Evolutionary conservation across 2,113 vertebrate species (phyloP), one percentile per base, ranked within the genome.

Genomic region (Leptobrachium leishanense): DNA sequence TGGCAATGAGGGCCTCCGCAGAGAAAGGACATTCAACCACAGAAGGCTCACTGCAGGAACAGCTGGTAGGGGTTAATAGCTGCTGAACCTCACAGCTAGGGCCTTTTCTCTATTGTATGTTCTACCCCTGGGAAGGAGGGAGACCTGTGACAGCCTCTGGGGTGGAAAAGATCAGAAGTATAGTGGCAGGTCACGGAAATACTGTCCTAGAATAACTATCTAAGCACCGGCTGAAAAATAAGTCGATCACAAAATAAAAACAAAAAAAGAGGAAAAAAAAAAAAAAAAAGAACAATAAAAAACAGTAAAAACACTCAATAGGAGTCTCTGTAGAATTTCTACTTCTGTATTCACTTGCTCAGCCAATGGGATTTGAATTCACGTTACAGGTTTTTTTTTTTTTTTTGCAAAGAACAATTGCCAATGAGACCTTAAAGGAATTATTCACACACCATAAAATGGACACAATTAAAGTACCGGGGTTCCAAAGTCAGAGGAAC

Each of bases 31-130:
- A 99, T 99, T 98, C 96, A 98, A 95, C 91, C 94, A 95, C 96
- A 96, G 95, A 98, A 96, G 96, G 95, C 95, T 95, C 96, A 95
- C 95, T 92, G 96, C 95, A 96, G 95, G 95, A 99, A 97, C 97
- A 98, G 96, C 97, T 98, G 98, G 97, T 98, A 95, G 96, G 96
- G 97, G 98, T 98, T 99, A 99, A 98, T 99, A 96, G 96, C 94
- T 93, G 95, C 95, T 98, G 96, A 98, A 98, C 96, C 96, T 96
- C 96, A 94, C 95, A 97, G 95, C 94, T 93, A 94, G 96, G 93
- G 95, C 93, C 95, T 93, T 96, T 98, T 98, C 96, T 98, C 96
- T 96, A 99, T 99, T 99, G 97, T 99, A 94, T 97, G 96, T 95
- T 95, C 94, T 85, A 91, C 97, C 98, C 97, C 96, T 98, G 96